Conservation (phyloP, 2,888 invertebrate species). For the Monopis laevigella region DNA sequence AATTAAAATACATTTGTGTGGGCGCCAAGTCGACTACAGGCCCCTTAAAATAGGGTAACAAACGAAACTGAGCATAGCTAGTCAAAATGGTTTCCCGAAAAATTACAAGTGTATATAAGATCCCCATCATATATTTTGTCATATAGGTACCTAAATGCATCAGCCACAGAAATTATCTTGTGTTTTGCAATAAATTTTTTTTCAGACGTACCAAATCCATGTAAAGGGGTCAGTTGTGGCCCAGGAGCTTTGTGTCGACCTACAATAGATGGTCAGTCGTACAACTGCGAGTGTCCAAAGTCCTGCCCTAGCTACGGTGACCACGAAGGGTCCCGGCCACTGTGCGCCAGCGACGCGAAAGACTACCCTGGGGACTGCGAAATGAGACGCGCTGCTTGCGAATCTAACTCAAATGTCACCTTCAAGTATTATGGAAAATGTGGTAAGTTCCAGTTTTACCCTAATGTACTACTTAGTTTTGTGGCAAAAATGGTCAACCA, state of each 20-base stretch:
- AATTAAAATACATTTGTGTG: too few species aligned
- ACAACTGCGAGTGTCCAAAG: slow-evolving; percentile 81
- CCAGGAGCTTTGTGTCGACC: slow-evolving; percentile 80
- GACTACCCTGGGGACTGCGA: slow-evolving; percentile 90
- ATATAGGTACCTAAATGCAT: too few species aligned
- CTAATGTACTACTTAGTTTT: too few species aligned
- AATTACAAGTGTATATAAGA: too few species aligned
- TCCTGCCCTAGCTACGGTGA: slow-evolving; percentile 86
- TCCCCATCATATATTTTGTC: too few species aligned
- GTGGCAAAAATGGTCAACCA: too few species aligned
- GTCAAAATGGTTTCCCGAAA: too few species aligned
- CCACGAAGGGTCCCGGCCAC: slow-evolving; percentile 79
- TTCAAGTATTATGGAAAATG: slow-evolving; percentile 88
- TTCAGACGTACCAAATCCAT: slow-evolving; percentile 73
- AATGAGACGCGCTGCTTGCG: slow-evolving; percentile 82
- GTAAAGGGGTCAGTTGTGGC: slow-evolving; percentile 80
- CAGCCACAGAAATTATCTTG: too few species aligned
- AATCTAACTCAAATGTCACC: slow-evolving; percentile 76
- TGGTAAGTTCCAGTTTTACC: too few species aligned
- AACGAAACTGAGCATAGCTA: too few species aligned
- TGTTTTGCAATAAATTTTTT: neutral
- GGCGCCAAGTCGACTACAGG: too few species aligned
- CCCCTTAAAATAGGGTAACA: too few species aligned
- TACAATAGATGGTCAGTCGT: slow-evolving; percentile 73
- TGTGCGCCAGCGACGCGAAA: slow-evolving; percentile 85